Base-by-base conservation (phyloP, 1,140 invertebrate species). In the Cepaea nemoralis region DNA sequence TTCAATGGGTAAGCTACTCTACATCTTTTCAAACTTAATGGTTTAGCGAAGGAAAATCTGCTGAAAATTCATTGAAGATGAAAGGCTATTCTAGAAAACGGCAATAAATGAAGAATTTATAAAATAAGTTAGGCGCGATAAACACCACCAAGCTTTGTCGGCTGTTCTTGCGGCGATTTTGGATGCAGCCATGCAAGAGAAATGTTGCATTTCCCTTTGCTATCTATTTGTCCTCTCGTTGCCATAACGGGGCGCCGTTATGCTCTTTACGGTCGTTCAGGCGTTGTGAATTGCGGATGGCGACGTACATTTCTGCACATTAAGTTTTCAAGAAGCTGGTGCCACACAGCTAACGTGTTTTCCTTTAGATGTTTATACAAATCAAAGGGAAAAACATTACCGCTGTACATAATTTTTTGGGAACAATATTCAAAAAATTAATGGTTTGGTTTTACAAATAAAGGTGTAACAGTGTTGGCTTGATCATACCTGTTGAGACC, bases 141-240 rank as follows among this genome's bases (percentile, higher is more conserved):
- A 63, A 63, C 27, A 27, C 1, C n/a, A 27, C 0, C 1, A 16
- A 31, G 27, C 27, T 27, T 63, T 63, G 59, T 63, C 10, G 27
- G 33, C 10, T 27, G 2, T 31, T 63, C 59, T 31, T 63, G 59
- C 59, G 59, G 59, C 27, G n/a, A 63, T 63, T 63, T 63, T 31
- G 59, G 27, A 63, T 19, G 59, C 59, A 63, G 59, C 59, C 59
- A 63, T 31, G 59, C 59, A 63, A n/a, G 27, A 63, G 59, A 63
- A 14, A 63, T 31, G 59, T 31, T 63, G 59, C 59, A 31, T 27
- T 63, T 63, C 27, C 22, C n/a, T 63, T 27, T 63, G 16, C 8
- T 55, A 55, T 19, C 19, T 55, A 8, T 55, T 55, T 55, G 50
- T 55, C 27, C 59, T 63, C 27, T 10, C n/a, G 1, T 31, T 22